Evolutionary conservation across 53 echinoderm and acorn worm species (phyloP), one percentile per base, ranked within the genome.

Genomic region (Luidia sarsii): DNA sequence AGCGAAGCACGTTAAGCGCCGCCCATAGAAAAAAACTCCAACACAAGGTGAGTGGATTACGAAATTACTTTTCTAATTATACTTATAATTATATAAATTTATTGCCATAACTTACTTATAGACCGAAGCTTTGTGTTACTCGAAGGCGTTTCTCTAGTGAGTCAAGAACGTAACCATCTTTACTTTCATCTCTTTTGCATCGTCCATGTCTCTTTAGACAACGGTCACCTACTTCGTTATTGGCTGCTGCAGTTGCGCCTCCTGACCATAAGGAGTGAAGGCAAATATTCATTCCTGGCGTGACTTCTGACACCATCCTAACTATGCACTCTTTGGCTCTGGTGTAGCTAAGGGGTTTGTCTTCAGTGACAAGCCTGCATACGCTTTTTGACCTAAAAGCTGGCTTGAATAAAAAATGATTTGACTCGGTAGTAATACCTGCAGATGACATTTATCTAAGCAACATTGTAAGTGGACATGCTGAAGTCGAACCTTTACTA

Each of bases 391-490:
- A 66, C 10, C 48, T 49, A 29, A 25, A 51, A 2, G 34, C 52
- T 5, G 81, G 81, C 38, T 33, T 66, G 15, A 81, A 81, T 46
- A 81, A 19, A 50, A 50, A 81, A 33, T 32, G 25, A 48, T 30
- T 34, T 28, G 81, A 33, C 30, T 66, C 33, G 3, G 51, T 33
- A 50, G 41, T 35, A 7, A 81, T 65, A 30, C 41, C 19, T 19
- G 50, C 67, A 1, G 8, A 7, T 9, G 34, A 24, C 16, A 81
- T 81, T 20, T 81, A 81, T 28, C 53, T 45, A 1, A 46, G 4
- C 53, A 81, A 52, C 65, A 81, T 66, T 0, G 1, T 16, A 19
- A 45, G 10, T 18, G 81, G 81, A 32, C 66, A 81, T 3, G 81
- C 81, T 20, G 48, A 29, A 0, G 81, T 65, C 7, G 4, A 8